Evolutionary conservation across 1,140 invertebrate genomes (phyloP), one percentile per base, ranked within the genome.

Genomic region (Charaxes varanes): DNA sequence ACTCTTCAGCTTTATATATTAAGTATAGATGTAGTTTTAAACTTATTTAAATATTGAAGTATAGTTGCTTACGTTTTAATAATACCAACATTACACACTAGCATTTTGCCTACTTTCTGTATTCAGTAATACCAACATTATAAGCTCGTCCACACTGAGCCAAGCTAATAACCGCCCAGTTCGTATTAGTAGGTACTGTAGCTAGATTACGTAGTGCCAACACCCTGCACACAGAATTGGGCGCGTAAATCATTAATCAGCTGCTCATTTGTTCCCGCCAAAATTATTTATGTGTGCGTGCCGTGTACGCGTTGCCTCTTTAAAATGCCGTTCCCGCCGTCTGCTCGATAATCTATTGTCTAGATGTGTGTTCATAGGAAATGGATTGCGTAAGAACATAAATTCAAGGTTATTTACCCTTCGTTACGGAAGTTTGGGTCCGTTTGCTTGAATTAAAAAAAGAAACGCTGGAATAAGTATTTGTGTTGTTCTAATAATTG

Each of bases 181-280:
- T n/a, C n/a, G n/a, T n/a, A n/a, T n/a, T n/a, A n/a, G n/a, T n/a
- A n/a, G n/a, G 37, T 31, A 40, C 28, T 31, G 27, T 31, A 40
- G 37, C 38, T 42, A 15, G 31, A 42, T 42, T 33, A 33, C 26
- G 38, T 34, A 40, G 37, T 19, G 31, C 38, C 35, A 31, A 31
- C 47, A 50, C 43, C 40, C 45, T 58, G 55, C 51, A 59, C 56
- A 53, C 58, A 53, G 69, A 67, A 69, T 76, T 65, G 66, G 55
- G 57, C 52, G 48, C 68, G 53, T 80, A 71, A 77, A 80, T 80
- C 72, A 80, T 80, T 80, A 76, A 77, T 80, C 72, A 74, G 68
- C 53, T 59, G 57, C 68, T 76, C 76, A 80, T 80, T 80, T 80
- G 72, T 69, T 71, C 62, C 58, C 61, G 62, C 64, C 68, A 62